phyloP scores from a whole-genome alignment of 2,797 vertebrate genomes.

The Sebastes flavidus region DNA sequence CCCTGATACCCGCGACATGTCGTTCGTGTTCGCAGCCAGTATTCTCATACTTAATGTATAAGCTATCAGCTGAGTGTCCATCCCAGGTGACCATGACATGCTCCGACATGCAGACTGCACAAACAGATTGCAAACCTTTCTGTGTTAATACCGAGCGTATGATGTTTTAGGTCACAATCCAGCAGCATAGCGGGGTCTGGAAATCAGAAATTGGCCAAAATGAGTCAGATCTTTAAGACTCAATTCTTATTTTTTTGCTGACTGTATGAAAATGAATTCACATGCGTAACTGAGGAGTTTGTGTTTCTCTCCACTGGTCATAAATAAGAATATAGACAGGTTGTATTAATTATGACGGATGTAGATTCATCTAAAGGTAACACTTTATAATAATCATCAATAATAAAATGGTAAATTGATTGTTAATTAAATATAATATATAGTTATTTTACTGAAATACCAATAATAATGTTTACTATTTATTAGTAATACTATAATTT shows the following conservation, averaged over 20 bases:
- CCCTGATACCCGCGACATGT: constrained; percentile 9
- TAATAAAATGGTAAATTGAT: too few species aligned
- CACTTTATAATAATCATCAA: too few species aligned
- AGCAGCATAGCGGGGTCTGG: neutral
- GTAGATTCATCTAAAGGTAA: too few species aligned
- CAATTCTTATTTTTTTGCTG: neutral
- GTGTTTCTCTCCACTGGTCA: neutral
- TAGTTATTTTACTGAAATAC: too few species aligned
- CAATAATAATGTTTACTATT: too few species aligned
- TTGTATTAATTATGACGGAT: constrained; percentile 11
- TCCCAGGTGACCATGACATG: constrained; percentile 39
- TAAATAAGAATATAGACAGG: neutral
- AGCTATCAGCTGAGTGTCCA: constrained; percentile 49
- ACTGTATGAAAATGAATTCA: neutral
- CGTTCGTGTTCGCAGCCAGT: constrained; percentile 11
- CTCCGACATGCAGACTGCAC: constrained; percentile 35
- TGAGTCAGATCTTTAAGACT: neutral
- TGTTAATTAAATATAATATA: too few species aligned
- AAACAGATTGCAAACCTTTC: constrained; percentile 26
- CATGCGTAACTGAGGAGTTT: neutral
- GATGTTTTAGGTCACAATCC: constrained; percentile 21
- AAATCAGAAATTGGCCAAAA: neutral
- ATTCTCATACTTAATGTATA: constrained; percentile 49
- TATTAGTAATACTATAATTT: too few species aligned
- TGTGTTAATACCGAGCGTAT: constrained; percentile 12